Evolutionary conservation across 2,797 vertebrate genomes (phyloP).

Genomic region (Helarctos malayanus): DNA sequence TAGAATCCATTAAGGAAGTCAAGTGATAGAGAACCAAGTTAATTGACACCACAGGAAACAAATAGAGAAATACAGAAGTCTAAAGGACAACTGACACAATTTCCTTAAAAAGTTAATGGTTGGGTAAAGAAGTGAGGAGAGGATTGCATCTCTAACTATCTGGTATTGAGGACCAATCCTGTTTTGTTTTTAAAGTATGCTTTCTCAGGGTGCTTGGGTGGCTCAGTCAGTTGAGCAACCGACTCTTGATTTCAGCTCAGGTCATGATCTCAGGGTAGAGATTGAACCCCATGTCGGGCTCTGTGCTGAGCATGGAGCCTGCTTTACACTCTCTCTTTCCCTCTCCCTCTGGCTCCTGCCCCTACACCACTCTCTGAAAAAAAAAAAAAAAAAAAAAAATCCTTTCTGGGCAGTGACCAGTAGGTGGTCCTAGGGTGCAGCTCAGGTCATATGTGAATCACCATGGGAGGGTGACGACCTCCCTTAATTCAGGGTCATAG

Average conservation of each 20-base stretch:
- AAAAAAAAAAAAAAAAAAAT: not conserved
- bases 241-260: not conserved
- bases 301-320: not conserved
- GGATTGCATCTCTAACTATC: not conserved
- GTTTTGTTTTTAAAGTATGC: not conserved
- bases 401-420: not conserved
- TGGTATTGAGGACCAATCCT: not conserved
- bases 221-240: not conserved
- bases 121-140: not conserved
- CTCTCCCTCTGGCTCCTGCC: not conserved
- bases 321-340: not conserved
- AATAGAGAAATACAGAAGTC: slow-evolving; percentile 24
- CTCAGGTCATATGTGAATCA: not conserved
- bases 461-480: not conserved
- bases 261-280: not conserved
- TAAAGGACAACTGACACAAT: not conserved
- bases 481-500: not conserved
- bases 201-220: not conserved
- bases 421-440: not conserved
- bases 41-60: slow-evolving; percentile 2
- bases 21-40: slow-evolving; percentile 23
- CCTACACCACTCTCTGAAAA: not conserved
- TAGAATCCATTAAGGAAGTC: slow-evolving; percentile 22
- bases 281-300: not conserved
- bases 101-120: slow-evolving; percentile 30